Base-by-base conservation (phyloP, 2,888 invertebrate genomes). In the Drosophila peninsularis region DNA sequence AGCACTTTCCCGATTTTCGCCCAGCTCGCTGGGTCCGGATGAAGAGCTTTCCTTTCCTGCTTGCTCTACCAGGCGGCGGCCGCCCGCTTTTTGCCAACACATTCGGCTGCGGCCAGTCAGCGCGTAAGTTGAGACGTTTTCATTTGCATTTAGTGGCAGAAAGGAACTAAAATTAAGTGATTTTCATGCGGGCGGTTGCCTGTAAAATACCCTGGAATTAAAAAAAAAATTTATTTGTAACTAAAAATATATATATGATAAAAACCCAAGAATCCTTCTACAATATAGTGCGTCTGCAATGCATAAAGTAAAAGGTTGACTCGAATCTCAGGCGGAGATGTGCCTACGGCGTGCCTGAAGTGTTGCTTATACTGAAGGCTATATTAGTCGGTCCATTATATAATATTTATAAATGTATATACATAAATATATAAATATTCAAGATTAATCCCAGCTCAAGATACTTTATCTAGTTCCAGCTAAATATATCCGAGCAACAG, bases 111-210 rank as follows among this genome's bases (percentile, higher is more conserved):
- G 32, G 60, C 53, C 50, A 58, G 55, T 64, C 56, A 44, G 54
- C 53, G 47, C 62, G 83, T 88, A 83, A 83, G 82, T 62, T 83
- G 83, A 83, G 83, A 85, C 82, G 68, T 84, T 87, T 85, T 86
- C 88, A 88, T 85, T 85, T 85, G 84, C 88, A 85, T 85, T 88
- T 80, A 57, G 34, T 53, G 72, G 62, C 68, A 32, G 37, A 75
- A 72, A 56, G 61, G 57, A 54, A 63, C 50, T 10, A 24, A 67
- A 61, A 49, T 45, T 17, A 53, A 62, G 45, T 36, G 36, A 11
- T 21, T 14, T 11, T 5, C 0, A 0, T 7, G 7, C 4, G 0
- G 13, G 13, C 17, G 4, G 10, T 37, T 21, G 39, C 42, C 50
- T 49, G 6, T 0, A 0, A 9, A 34, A 61, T 73, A 49, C 41